Evolutionary conservation across 2,888 invertebrate genomes (phyloP).

Genomic region (Sinodicranocentrus sp.): DNA sequence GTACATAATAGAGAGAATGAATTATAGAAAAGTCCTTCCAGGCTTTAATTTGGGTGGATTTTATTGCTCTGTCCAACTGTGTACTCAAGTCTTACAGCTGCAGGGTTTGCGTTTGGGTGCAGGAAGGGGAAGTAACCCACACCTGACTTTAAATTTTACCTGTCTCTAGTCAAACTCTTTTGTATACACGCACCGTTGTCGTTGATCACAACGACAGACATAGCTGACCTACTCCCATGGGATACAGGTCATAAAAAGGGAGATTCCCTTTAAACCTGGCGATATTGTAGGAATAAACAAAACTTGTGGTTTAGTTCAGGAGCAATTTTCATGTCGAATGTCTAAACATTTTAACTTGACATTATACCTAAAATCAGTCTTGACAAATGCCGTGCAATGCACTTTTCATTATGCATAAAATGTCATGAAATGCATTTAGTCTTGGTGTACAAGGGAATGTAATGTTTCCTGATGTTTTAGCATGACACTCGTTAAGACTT

Average conservation of each 20-base stretch:
- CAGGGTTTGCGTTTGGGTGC: neutral
- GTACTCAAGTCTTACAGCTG: neutral
- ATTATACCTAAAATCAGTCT: neutral
- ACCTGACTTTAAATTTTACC: constrained; percentile 33
- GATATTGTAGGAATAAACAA: neutral
- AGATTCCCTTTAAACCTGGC: neutral
- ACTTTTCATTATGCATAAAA: neutral
- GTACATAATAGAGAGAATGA: neutral
- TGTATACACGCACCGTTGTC: neutral
- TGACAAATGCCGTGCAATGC: neutral
- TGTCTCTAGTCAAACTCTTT: constrained; percentile 17
- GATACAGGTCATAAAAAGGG: constrained; percentile 28
- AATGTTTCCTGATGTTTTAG: no score
- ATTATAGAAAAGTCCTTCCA: constrained; percentile 26
- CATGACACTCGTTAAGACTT: no score
- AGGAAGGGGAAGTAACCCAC: constrained; percentile 52
- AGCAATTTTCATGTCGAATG: neutral
- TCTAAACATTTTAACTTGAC: neutral
- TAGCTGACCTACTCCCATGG: constrained; percentile 45
- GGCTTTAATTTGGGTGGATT: constrained; percentile 4
- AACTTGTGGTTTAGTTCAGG: neutral
- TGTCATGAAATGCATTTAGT: no score
- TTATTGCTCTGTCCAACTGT: neutral
- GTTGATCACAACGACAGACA: neutral
- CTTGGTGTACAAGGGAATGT: no score